Evolutionary conservation across 2,113 vertebrate species (phyloP).

Genomic region (Campylorhamphus procurvoides): DNA sequence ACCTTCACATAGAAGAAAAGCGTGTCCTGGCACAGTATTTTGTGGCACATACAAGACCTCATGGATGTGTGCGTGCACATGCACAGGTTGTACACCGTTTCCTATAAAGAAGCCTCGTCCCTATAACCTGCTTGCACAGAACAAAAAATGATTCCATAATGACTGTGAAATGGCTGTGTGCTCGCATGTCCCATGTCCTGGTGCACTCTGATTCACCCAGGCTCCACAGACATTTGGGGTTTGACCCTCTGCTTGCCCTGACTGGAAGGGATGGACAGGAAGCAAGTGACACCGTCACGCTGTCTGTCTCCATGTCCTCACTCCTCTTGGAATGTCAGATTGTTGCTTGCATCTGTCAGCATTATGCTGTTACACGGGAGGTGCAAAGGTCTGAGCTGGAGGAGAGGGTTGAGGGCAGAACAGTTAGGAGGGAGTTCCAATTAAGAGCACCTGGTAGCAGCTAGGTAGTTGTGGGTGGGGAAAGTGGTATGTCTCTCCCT

Average conservation of each 20-base stretch:
- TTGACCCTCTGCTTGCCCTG: rapidly evolving
- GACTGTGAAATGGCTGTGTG: not conserved
- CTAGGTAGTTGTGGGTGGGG: not conserved
- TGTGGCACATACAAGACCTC: not conserved
- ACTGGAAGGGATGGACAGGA: not conserved
- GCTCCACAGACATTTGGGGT: not conserved
- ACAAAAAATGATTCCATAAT: not conserved
- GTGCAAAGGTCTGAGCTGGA: not conserved
- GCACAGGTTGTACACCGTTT: not conserved
- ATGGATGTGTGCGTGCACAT: not conserved
- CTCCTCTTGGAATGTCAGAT: rapidly evolving
- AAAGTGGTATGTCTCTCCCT: not conserved
- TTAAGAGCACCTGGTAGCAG: not conserved
- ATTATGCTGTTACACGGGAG: not conserved
- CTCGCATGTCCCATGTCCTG: not conserved
- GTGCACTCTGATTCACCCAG: not conserved
- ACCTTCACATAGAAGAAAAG: rapidly evolving
- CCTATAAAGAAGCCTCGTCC: not conserved
- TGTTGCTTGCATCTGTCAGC: not conserved
- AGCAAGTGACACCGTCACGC: too few species aligned
- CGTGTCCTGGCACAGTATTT: not conserved
- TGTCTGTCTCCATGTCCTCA: rapidly evolving
- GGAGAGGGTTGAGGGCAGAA: not conserved
- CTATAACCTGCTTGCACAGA: not conserved
- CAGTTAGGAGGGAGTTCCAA: not conserved